Base-by-base conservation (phyloP, 2,113 vertebrate genomes). In the Pelodiscus sinensis region DNA sequence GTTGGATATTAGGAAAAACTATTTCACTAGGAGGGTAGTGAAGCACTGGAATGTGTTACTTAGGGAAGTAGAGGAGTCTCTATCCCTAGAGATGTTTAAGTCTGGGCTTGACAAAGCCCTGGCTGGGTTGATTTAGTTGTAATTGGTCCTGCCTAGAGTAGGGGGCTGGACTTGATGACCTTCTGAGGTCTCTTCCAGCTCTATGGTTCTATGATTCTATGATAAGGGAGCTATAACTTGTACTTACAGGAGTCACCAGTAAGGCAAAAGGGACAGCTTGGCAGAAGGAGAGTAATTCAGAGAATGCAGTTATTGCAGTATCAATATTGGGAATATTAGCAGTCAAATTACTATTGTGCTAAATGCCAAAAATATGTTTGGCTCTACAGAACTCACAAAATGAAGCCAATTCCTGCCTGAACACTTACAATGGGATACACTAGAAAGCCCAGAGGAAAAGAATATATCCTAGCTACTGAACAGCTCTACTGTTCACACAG, bases 361-460 rank as follows among this genome's bases (percentile, higher is more conserved):
- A 35, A 35, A 5, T 35, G 18, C 68, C 68, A 73, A 38, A 19
- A 73, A 73, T 38, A 38, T 22, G 68, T 21, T 73, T 35, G 35
- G 35, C 35, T 75, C 71, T 22, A 18, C 22, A n/a, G 29, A 22
- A 68, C 14, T 15, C 9, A 25, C 13, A 19, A 27, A 50, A 62
- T 27, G 44, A 29, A 60, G 14, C 9, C 29, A 68, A 54, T 31
- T 15, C 50, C 80, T 87, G 78, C 24, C 81, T 35, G 62, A 80
- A 95, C 7, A 65, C 56, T 89, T 60, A 31, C n/a, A 89, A 77
- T 6, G 25, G 85, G 90, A 86, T 90, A 90, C 84, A 92, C 68
- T 14, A 22, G 51, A 50, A 71, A 14, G 31, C 22, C 12, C n/a
- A n/a, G n/a, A 38, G 65, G n/a, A 50, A 62, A 81, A 11, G 3